Conservation (phyloP, 2,888 invertebrate species). For the Poecilobothrus nobilitatus region DNA sequence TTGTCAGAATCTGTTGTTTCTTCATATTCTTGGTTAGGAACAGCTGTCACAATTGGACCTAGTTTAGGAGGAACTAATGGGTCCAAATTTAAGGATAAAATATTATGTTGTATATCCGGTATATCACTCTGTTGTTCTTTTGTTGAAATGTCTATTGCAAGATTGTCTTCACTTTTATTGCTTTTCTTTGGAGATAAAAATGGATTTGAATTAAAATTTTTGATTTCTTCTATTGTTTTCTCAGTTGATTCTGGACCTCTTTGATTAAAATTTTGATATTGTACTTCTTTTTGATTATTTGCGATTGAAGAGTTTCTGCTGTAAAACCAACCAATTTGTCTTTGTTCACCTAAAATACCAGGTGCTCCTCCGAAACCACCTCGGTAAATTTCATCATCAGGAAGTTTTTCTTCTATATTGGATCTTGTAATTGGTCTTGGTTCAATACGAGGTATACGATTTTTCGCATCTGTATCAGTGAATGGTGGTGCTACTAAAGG, state of each 20-base stretch:
- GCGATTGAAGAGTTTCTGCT: not conserved
- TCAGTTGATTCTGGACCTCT: not conserved
- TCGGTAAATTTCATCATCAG: conserved; percentile 17
- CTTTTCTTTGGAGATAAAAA: not conserved
- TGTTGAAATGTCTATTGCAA: not conserved
- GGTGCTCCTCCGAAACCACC: conserved; percentile 23
- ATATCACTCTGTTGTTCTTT: too few species aligned
- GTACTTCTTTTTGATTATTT: not conserved
- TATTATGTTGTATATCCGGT: too few species aligned
- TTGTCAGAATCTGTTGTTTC: too few species aligned
- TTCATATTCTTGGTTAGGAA: too few species aligned
- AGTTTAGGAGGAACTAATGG: not conserved
- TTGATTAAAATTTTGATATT: not conserved
- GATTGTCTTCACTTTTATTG: not conserved
- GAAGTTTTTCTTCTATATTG: too few species aligned
- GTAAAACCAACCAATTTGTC: conserved; percentile 13
- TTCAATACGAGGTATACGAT: too few species aligned
- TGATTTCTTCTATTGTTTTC: too few species aligned
- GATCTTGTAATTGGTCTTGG: too few species aligned
- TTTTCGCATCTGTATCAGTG: not conserved
- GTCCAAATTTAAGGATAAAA: not conserved
- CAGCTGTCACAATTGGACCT: too few species aligned
- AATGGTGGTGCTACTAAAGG: conserved; percentile 1
- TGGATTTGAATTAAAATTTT: not conserved
- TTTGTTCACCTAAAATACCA: conserved; percentile 21